A percentile compares a stretch with the other conserved stretches of the same genome.
Conservation (phyloP, 2,113 vertebrate species). For the Lota lota region DNA sequence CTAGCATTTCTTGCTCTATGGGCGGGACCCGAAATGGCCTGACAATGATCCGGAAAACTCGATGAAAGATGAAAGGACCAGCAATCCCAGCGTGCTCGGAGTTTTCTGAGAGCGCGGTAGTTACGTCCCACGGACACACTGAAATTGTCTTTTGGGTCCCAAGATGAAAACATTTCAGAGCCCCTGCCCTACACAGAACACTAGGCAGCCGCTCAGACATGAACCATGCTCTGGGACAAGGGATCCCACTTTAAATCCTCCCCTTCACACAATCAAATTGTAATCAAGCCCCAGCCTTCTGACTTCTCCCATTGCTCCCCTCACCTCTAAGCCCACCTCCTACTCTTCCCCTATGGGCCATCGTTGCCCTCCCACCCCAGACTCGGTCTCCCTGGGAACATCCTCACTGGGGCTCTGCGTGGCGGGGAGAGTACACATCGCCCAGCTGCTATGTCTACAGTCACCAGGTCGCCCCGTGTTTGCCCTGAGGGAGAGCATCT, state of each 20-base stretch:
- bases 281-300: too few species aligned
- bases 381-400: slow-evolving; percentile 63
- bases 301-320: not conserved
- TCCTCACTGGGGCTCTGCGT: slow-evolving; percentile 59
- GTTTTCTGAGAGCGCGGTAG: too few species aligned
- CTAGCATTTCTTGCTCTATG: too few species aligned
- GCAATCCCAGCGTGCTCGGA: too few species aligned
- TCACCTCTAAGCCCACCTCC: slow-evolving; percentile 5
- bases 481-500: slow-evolving; percentile 57
- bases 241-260: slow-evolving; percentile 15
- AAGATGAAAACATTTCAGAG: not conserved
- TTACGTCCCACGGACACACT: not conserved
- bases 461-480: slow-evolving; percentile 58
- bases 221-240: not conserved
- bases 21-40: too few species aligned
- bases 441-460: slow-evolving; percentile 67
- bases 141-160: not conserved
- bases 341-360: slow-evolving; percentile 4
- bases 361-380: slow-evolving; percentile 3
- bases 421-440: slow-evolving; percentile 70
- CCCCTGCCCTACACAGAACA: not conserved
- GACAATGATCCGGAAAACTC: too few species aligned
- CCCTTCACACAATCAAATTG: slow-evolving; percentile 10
- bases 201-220: too few species aligned
- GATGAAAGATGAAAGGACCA: too few species aligned